These are phyloP conservation scores for Carcinoscorpius rotundicauda DNA, from an alignment of 1,140 invertebrate genomes.

Conservation along the genomic window DNA sequence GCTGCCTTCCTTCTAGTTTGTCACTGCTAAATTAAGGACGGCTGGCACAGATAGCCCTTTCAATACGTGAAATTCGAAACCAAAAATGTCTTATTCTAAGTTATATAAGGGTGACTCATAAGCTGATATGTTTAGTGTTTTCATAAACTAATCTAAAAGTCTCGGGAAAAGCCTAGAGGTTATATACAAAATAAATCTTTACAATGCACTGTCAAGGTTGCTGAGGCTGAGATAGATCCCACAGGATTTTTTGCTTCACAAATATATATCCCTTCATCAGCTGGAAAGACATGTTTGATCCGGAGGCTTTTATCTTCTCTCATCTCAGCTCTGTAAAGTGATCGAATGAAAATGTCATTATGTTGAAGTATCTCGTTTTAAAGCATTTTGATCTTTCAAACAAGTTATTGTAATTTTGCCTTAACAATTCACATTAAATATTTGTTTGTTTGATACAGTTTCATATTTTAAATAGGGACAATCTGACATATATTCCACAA, in stretches of 20 bases:
- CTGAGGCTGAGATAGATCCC: constrained; percentile 55
- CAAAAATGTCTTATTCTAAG: no score
- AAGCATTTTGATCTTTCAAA: neutral
- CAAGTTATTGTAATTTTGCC: constrained; percentile 54
- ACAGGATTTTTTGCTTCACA: constrained; percentile 65
- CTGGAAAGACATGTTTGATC: constrained; percentile 55
- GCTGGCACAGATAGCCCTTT: no score
- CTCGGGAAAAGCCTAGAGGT: no score
- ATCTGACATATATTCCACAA: no score
- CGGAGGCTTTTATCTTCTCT: constrained; percentile 58
- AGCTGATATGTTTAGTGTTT: no score
- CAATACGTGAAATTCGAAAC: no score
- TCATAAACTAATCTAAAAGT: no score
- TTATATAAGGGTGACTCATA: no score
- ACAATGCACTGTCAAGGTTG: constrained; percentile 36
- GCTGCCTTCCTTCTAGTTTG: no score
- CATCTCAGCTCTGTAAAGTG: constrained; percentile 45
- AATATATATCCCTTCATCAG: constrained; percentile 66
- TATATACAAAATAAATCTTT: constrained; percentile 7
- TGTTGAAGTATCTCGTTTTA: constrained; percentile 1
- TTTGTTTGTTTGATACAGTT: no score
- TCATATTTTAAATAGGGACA: no score
- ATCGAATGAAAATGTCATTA: constrained; percentile 5
- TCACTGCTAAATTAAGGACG: no score
- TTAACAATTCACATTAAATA: constrained; percentile 49